phyloP scores from a whole-genome alignment of 2,888 invertebrate genomes.

The Meghimatium bilineatum region DNA sequence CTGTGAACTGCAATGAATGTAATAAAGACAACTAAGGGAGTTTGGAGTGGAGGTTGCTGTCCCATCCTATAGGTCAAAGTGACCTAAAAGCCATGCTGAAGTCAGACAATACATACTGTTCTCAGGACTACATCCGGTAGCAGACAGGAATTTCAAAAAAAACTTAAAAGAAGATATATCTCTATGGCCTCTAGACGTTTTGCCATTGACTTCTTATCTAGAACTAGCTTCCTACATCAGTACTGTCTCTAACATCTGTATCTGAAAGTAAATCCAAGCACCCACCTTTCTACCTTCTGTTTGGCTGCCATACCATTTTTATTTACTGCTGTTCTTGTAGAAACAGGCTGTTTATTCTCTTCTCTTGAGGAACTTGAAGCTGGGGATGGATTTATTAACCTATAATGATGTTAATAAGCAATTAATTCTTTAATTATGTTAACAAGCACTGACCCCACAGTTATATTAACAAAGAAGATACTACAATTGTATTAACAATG shows the following conservation, averaged over 20 bases:
- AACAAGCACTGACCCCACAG: too few relatives aligned
- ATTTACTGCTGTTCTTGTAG: neutral
- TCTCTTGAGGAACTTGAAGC: constrained; percentile 14
- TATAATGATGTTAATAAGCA: neutral
- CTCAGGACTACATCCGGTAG: too few relatives aligned
- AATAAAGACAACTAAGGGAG: neutral
- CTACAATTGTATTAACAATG: too few relatives aligned
- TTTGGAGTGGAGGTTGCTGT: too few relatives aligned
- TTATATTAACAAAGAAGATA: too few relatives aligned
- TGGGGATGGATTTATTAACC: constrained; percentile 1
- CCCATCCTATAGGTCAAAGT: too few relatives aligned
- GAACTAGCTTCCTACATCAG: neutral
- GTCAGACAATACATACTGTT: neutral
- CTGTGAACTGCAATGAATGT: too few relatives aligned
- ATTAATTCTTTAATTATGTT: too few relatives aligned
- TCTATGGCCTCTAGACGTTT: neutral
- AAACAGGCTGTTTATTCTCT: neutral
- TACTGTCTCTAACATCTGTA: neutral
- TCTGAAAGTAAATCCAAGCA: neutral
- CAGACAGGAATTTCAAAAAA: too few relatives aligned
- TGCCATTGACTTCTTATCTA: neutral
- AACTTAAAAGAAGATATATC: too few relatives aligned
- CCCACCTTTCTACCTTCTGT: constrained; percentile 9
- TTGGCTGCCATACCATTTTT: neutral
- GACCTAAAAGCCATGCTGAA: too few relatives aligned